A percentile compares a stretch with the other conserved stretches of the same genome.
Conservation (phyloP, 1,140 invertebrate species). For the Propsilocerus akamusi region DNA sequence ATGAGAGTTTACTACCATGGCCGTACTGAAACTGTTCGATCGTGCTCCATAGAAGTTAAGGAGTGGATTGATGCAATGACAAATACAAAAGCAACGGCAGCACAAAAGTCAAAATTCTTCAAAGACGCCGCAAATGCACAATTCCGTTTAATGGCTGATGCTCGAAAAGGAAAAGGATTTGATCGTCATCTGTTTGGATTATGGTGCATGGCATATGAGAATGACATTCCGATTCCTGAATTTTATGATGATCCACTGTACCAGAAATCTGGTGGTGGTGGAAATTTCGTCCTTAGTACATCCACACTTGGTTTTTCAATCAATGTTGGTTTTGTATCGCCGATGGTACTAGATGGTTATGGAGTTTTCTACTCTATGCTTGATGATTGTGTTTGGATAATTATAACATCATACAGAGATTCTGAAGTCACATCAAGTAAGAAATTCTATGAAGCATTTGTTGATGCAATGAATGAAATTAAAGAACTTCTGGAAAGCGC, state of each 20-base stretch:
- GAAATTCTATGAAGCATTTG: background rate
- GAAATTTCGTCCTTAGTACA: slow-evolving; percentile 40
- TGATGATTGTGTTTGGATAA: background rate
- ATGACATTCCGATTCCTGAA: slow-evolving; percentile 27
- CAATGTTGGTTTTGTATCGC: slow-evolving; percentile 33
- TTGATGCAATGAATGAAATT: background rate
- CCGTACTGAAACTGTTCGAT: slow-evolving; percentile 29
- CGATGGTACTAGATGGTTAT: slow-evolving; percentile 41
- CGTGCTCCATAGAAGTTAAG: slow-evolving; percentile 23
- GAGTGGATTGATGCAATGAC: slow-evolving; percentile 25
- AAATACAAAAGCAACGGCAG: slow-evolving; percentile 13
- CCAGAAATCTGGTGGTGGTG: slow-evolving; percentile 36
- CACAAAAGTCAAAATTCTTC: slow-evolving; percentile 14
- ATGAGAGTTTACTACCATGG: slow-evolving; percentile 31
- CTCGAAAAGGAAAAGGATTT: slow-evolving; percentile 35
- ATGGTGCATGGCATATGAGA: slow-evolving; percentile 39
- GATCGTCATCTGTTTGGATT: slow-evolving; percentile 53
- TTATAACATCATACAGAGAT: background rate
- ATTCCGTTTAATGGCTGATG: slow-evolving; percentile 23
- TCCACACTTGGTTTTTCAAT: slow-evolving; percentile 38
- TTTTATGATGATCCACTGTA: slow-evolving; percentile 34
- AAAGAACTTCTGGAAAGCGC: background rate
- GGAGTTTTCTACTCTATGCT: slow-evolving; percentile 31
- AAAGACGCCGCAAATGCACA: slow-evolving; percentile 23
- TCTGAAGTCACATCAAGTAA: background rate